A percentile compares a stretch with the other conserved stretches of the same genome.
phyloP scores from a whole-genome alignment of 2,888 invertebrate species.

The Neoascia interrupta region DNA sequence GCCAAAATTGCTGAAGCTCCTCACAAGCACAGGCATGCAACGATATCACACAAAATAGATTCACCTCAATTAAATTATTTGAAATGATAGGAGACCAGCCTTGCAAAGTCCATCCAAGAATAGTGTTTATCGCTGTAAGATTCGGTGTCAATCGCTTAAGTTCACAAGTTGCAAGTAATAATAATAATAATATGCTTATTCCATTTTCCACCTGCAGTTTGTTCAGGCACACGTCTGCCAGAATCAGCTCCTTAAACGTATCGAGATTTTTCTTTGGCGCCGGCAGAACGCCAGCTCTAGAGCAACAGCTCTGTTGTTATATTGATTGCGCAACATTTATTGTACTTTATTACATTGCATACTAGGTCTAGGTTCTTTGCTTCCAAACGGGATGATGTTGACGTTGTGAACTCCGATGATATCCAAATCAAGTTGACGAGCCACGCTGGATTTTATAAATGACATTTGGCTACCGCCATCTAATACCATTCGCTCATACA shows the following conservation, averaged over 20 bases:
- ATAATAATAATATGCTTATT: constrained; percentile 21
- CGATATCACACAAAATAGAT: constrained; percentile 2
- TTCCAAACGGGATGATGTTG: constrained; percentile 14
- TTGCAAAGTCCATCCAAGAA: constrained; percentile 16
- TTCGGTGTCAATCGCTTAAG: background rate
- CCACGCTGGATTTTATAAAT: constrained; percentile 21
- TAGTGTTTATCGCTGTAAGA: background rate
- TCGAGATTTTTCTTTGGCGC: constrained; percentile 11
- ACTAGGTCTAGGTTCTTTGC: constrained; percentile 6
- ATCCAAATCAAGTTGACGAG: background rate
- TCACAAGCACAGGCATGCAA: constrained; percentile 8
- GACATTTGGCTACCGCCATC: constrained; percentile 15
- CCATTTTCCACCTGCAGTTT: constrained; percentile 1
- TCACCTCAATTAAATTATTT: background rate
- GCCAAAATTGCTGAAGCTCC: constrained; percentile 16
- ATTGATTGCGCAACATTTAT: constrained; percentile 5
- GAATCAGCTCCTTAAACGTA: background rate
- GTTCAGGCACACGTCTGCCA: constrained; percentile 8
- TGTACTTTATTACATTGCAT: constrained; percentile 8
- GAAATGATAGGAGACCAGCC: constrained; percentile 3
- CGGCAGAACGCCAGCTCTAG: constrained; percentile 14
- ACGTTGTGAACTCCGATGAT: background rate
- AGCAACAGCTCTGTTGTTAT: background rate
- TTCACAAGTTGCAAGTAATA: constrained; percentile 13
- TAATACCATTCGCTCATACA: constrained; percentile 26